Evolutionary conservation across 2,888 invertebrate species (phyloP).

Genomic region (Leptinotarsa rubiginosa): DNA sequence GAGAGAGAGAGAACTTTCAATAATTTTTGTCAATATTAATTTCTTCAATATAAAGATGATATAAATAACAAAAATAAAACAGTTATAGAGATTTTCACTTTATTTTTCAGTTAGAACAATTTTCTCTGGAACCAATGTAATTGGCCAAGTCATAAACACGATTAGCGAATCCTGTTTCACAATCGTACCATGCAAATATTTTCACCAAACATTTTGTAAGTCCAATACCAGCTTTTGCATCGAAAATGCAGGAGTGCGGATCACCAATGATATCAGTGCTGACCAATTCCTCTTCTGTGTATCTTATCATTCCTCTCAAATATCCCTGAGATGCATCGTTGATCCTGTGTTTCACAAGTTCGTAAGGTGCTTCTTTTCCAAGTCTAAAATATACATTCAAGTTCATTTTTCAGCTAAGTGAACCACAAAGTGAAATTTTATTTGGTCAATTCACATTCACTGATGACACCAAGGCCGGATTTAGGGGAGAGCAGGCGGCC

Average conservation of each 20-base stretch:
- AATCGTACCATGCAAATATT: slow-evolving; percentile 51
- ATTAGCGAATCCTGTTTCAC: slow-evolving; percentile 46
- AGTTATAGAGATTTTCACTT: background rate
- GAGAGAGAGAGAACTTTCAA: too few species aligned
- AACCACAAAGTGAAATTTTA: too few species aligned
- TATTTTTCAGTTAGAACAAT: slow-evolving; percentile 25
- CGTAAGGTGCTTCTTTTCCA: slow-evolving; percentile 41
- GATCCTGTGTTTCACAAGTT: slow-evolving; percentile 39
- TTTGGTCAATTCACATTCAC: too few species aligned
- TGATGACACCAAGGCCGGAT: too few species aligned
- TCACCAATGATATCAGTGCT: slow-evolving; percentile 49
- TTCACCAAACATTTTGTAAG: slow-evolving; percentile 42
- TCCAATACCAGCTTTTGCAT: slow-evolving; percentile 42
- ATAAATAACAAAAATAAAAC: background rate
- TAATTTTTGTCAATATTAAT: too few species aligned
- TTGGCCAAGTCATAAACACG: slow-evolving; percentile 66
- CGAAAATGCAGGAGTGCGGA: slow-evolving; percentile 46
- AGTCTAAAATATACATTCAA: slow-evolving; percentile 34
- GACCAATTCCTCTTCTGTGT: slow-evolving; percentile 41
- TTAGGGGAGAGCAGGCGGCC: too few species aligned
- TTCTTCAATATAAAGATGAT: background rate
- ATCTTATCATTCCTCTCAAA: slow-evolving; percentile 45
- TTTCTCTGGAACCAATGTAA: slow-evolving; percentile 57
- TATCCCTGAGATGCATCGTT: slow-evolving; percentile 47
- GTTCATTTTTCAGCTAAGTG: too few species aligned